Evolutionary conservation across 1,140 invertebrate genomes (phyloP).

Genomic region (Acromyrmex echinatior): DNA sequence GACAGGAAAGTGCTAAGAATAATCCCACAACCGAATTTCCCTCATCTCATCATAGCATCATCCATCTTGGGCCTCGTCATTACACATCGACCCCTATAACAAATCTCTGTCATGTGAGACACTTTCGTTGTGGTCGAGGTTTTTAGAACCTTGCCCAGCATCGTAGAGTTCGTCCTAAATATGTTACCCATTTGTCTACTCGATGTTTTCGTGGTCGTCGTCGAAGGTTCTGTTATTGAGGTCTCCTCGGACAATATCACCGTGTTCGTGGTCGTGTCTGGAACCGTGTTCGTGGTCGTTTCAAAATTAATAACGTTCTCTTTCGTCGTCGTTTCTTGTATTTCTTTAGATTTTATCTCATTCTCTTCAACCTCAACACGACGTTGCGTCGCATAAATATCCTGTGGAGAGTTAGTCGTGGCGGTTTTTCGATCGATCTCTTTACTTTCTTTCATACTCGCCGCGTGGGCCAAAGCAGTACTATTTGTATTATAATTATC

Average conservation of each 20-base stretch:
- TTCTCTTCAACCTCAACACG: not conserved
- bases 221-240: not conserved
- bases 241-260: not conserved
- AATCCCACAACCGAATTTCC: not conserved
- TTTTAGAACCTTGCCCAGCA: constrained; percentile 88
- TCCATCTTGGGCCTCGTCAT: constrained; percentile 89
- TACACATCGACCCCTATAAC: constrained; percentile 93
- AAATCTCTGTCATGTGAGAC: constrained; percentile 95
- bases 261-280: not conserved
- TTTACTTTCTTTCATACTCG: constrained; percentile 47
- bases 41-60: constrained; percentile 75
- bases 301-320: constrained; percentile 33
- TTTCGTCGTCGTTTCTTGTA: constrained; percentile 17
- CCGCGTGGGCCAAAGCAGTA: not conserved
- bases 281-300: not conserved
- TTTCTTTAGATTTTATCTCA: not conserved
- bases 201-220: constrained; percentile 49
- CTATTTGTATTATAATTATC: constrained; percentile 1
- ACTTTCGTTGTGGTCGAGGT: constrained; percentile 93
- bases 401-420: constrained; percentile 9
- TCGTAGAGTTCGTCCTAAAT: constrained; percentile 71
- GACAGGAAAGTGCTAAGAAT: constrained; percentile 15
- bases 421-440: not conserved
- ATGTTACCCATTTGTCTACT: constrained; percentile 72
- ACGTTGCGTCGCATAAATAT: not conserved